Conservation (phyloP, 2,797 vertebrate species). For the Bradypus variegatus region DNA sequence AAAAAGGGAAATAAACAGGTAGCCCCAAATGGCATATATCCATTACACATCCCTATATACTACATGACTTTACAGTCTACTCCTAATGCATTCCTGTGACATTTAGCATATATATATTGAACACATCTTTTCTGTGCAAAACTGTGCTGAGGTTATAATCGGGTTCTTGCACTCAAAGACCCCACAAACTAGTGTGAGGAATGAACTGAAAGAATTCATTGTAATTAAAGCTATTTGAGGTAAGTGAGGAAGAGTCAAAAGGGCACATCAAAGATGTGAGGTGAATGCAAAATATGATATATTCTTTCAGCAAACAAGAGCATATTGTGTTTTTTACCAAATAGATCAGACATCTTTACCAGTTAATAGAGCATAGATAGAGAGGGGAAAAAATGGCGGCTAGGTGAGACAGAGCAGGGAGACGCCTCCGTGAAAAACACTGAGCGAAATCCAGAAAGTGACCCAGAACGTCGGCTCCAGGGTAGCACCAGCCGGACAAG, state of each 20-base stretch:
- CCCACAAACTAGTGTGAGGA: not conserved
- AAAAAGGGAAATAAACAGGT: not conserved
- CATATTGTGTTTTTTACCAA: not conserved
- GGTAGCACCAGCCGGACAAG: no score
- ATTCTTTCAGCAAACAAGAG: not conserved
- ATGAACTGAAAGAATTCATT: not conserved
- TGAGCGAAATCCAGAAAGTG: no score
- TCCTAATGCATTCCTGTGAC: not conserved
- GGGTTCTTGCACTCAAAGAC: not conserved
- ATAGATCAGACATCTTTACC: not conserved
- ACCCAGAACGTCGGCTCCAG: no score
- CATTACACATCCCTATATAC: not conserved
- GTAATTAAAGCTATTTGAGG: not conserved
- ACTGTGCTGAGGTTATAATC: not conserved
- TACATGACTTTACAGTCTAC: not conserved
- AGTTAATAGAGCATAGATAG: not conserved
- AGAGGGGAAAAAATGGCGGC: no score
- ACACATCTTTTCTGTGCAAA: not conserved
- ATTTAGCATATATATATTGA: not conserved
- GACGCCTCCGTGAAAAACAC: no score
- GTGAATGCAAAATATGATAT: not conserved
- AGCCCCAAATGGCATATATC: not conserved
- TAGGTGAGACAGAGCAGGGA: no score
- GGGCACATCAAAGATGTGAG: not conserved
- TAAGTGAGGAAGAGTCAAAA: not conserved